Percentiles rank a stretch among this genome's conserved stretches.
phyloP scores from a whole-genome alignment of 2,113 vertebrate genomes.

The Xiphias gladius region DNA sequence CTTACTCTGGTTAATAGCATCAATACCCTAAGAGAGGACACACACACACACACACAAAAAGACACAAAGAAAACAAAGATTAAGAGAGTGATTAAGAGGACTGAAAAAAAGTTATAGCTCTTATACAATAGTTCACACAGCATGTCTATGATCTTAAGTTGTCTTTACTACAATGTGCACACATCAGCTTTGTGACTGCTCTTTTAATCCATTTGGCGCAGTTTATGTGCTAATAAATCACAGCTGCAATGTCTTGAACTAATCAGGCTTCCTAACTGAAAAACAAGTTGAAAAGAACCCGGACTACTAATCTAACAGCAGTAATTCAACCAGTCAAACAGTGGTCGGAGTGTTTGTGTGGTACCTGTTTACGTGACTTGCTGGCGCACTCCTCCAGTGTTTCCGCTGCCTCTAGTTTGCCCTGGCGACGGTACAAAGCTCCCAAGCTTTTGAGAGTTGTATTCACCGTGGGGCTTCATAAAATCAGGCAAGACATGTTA shows the following conservation, averaged over 20 bases:
- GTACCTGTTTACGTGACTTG: slow-evolving; percentile 91
- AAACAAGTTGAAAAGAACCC: background rate
- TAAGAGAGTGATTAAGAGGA: background rate
- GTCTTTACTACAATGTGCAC: background rate
- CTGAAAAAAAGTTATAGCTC: background rate
- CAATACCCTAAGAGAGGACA: slow-evolving; percentile 84
- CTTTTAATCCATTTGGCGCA: background rate
- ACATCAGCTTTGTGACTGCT: slow-evolving; percentile 1
- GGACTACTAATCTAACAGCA: slow-evolving; percentile 9
- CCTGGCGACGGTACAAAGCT: slow-evolving; percentile 91
- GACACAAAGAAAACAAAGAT: background rate
- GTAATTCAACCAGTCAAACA: slow-evolving; percentile 3
- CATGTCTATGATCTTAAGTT: background rate
- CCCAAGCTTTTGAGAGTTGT: slow-evolving; percentile 91
- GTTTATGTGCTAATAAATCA: slow-evolving; percentile 36
- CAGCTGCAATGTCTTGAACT: slow-evolving; percentile 9
- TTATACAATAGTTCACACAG: background rate
- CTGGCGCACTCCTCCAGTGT: slow-evolving; percentile 91
- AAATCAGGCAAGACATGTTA: background rate
- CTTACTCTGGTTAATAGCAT: slow-evolving; percentile 91
- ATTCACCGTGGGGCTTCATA: slow-evolving; percentile 89
- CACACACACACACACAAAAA: background rate
- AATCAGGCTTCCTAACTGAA: background rate
- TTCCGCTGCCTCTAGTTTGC: slow-evolving; percentile 92
- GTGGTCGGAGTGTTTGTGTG: background rate